Base-by-base conservation (phyloP, 1,140 invertebrate genomes). In the Drosophila suzukii region DNA sequence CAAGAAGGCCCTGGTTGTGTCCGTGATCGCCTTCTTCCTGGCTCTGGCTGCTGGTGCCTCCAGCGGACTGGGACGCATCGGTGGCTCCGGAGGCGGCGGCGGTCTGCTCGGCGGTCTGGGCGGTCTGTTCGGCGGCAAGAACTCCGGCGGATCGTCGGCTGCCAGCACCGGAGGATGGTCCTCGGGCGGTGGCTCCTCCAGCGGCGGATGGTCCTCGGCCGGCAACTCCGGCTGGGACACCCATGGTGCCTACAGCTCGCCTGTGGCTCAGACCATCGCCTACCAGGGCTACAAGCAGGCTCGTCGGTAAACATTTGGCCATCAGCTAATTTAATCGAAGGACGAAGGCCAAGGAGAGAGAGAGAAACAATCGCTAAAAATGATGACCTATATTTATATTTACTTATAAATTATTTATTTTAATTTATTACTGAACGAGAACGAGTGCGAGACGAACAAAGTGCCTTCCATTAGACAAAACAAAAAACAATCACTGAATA, bases 1-100 rank as follows among this genome's bases (percentile, higher is more conserved):
- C 77, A 95, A 96, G 93, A 95, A 95, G 79, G 95, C 95, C 53
- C 92, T 96, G 71, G 75, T 95, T 57, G 93, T 94, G 10, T 94
- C 94, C 5, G 73, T 95, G 43, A 91, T 95, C 24, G 95, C 95
- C 4, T 93, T 95, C 67, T 93, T 94, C 74, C 93, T 96, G 60
- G 90, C 90, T 59, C 59, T 92, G 78, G 90, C 91, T 76, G 95
- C 94, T 7, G 94, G 93, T 3, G 95, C 95, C 85, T 92, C 94
- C 61, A 94, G 93, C 15, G 78, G 95, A 50, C 93, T 93, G 63
- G 93, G 94, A n/a, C 91, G 94, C 67, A 74, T 92, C 6, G 91
- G 89, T 58, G 75, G 75, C 34, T 86, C 75, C 13, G 89, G 82
- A 61, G 88, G 85, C 55, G 78, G 72, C 75, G 89, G 89, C 81